Percentiles rank a stretch among this genome's conserved stretches.
Conservation (phyloP, 2,888 invertebrate genomes). For the Leptothorax acervorum region DNA sequence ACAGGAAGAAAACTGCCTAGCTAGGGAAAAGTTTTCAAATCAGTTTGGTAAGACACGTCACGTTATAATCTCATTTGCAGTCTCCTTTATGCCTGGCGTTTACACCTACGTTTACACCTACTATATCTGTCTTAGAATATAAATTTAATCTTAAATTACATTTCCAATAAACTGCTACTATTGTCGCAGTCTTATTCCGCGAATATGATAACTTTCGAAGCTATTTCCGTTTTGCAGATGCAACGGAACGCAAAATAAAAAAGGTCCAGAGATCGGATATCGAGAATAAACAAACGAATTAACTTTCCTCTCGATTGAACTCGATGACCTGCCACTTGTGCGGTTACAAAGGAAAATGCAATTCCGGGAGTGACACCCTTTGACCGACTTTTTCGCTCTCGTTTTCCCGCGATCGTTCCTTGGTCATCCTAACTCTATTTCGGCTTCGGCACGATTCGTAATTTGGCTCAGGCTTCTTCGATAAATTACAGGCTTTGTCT, state of each 20-base stretch:
- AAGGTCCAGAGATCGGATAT: constrained; percentile 4
- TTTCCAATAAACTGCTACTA: neutral
- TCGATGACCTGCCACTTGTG: constrained; percentile 21
- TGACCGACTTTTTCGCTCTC: constrained; percentile 45
- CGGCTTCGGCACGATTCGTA: neutral
- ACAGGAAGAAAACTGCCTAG: neutral
- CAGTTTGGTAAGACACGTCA: neutral
- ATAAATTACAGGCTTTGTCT: neutral
- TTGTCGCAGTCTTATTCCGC: neutral
- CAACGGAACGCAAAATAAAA: constrained; percentile 5
- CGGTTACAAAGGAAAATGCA: constrained; percentile 56
- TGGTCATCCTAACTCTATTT: constrained; percentile 7
- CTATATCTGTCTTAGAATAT: neutral
- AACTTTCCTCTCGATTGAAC: constrained; percentile 23
- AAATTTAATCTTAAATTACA: neutral
- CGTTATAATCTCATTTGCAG: neutral
- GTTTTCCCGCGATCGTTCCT: constrained; percentile 21
- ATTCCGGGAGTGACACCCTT: constrained; percentile 49
- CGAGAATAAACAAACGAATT: constrained; percentile 47
- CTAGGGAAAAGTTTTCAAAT: neutral
- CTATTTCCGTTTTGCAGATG: neutral
- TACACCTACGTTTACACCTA: neutral
- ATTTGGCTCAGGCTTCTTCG: constrained; percentile 18
- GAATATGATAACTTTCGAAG: neutral
- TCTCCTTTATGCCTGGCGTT: neutral